Base-by-base conservation (phyloP, 1,140 invertebrate genomes). In the Solenopsis invicta region DNA sequence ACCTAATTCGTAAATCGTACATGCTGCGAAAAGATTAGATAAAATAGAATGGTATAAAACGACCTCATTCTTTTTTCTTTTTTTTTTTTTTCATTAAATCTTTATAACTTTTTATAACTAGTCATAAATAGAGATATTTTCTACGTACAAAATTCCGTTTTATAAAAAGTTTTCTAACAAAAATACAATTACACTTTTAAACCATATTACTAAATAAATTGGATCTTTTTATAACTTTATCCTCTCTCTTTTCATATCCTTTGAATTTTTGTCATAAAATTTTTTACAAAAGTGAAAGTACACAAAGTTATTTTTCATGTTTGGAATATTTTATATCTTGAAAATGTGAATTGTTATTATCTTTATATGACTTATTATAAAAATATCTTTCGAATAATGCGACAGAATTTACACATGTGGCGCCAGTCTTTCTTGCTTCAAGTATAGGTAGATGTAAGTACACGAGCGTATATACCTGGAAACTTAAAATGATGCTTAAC, bases 401-500 rank as follows among this genome's bases (percentile, higher is more conserved):
- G 9, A 41, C 12, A n/a, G 34, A 75, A 76, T 76, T 76, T 76
- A 61, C 54, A 61, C 54, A 76, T 61, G 54, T 76, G 74, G 74
- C 74, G 74, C 74, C 74, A 76, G 37, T 61, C 74, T 76, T 76
- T 37, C 12, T 61, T 41, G 37, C 5, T 56, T 41, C 72, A 75
- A 75, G 72, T 75, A 69, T 50, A 61, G 21, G 54, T 45, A 76
- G 54, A 61, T 76, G 24, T 76, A 61, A 76, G 54, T 34, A 59
- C 4, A 37, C n/a, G 16, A 56, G 74, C 21, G 37, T 61, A 29
- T 29, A 29, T 29, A 59, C 48, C 71, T 74, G 54, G 52, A 16
- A 75, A 56, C 54, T 59, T 76, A 76, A 76, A 76, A 76, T 41
- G 74, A n/a, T 61, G 21, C 74, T 76, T 76, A 76, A 76, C 74